Evolutionary conservation across 2,113 vertebrate genomes (phyloP).

Genomic region (Tupaia tana): DNA sequence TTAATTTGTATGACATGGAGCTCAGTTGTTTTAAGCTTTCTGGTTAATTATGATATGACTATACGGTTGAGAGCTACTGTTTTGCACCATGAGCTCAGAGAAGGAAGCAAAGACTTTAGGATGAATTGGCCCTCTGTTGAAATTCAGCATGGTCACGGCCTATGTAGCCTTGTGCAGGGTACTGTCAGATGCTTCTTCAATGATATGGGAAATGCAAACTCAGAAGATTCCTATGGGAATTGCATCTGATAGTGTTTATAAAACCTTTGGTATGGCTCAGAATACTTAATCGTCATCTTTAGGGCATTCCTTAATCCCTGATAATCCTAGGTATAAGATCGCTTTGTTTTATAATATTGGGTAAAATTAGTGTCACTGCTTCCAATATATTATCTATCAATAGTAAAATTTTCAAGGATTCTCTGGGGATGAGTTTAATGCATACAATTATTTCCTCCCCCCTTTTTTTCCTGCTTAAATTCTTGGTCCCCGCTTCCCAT

Average conservation of each 20-base stretch:
- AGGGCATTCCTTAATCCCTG: background rate
- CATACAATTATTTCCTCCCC: background rate
- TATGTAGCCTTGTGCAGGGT: background rate
- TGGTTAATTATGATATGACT: background rate
- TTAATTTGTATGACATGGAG: slow-evolving; percentile 17
- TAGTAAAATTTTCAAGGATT: background rate
- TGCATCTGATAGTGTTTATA: background rate
- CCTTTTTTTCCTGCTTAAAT: background rate
- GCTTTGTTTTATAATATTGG: background rate
- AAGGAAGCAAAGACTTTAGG: background rate
- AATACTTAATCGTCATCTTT: background rate
- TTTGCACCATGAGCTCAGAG: background rate
- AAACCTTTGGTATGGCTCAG: background rate
- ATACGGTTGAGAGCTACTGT: background rate
- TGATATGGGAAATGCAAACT: background rate
- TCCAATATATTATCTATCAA: background rate
- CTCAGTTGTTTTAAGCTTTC: background rate
- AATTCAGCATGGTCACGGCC: background rate
- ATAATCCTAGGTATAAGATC: background rate
- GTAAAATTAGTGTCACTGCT: background rate
- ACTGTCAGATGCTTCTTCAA: background rate
- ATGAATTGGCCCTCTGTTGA: background rate
- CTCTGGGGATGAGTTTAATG: background rate
- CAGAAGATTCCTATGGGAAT: background rate
- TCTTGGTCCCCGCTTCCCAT: background rate